A percentile compares a stretch with the other conserved stretches of the same genome.
These are phyloP conservation scores for Nasonia oneida DNA, from an alignment of 2,888 invertebrate species.

Conservation along the genomic window DNA sequence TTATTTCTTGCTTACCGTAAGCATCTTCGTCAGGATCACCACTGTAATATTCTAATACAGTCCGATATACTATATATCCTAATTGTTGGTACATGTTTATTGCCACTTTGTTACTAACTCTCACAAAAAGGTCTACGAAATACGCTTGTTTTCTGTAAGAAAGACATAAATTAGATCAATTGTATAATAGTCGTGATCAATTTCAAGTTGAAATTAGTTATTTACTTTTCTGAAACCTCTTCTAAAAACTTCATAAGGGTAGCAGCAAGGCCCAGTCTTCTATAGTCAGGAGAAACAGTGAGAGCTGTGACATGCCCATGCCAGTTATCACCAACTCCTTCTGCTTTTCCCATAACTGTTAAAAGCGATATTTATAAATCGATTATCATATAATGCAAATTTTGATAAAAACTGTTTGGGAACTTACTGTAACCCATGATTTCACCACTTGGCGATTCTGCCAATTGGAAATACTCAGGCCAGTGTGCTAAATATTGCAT, in stretches of 20 bases:
- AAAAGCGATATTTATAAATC: constrained; percentile 61
- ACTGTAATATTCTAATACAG: constrained; percentile 98
- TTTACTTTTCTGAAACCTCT: constrained; percentile 96
- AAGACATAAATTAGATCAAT: constrained; percentile 71
- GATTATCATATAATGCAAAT: neutral
- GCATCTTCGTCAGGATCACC: constrained; percentile 99
- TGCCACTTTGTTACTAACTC: constrained; percentile 98
- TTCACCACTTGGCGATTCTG: constrained; percentile 96
- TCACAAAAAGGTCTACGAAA: constrained; percentile 98
- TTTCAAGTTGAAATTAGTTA: constrained; percentile 61
- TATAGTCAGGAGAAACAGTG: constrained; percentile 96
- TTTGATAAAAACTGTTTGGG: constrained; percentile 21
- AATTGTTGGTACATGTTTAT: constrained; percentile 98
- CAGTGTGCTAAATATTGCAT: constrained; percentile 98
- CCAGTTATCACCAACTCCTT: constrained; percentile 97
- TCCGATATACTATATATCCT: constrained; percentile 97
- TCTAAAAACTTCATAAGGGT: constrained; percentile 96
- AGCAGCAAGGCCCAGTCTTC: constrained; percentile 95
- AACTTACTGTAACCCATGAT: constrained; percentile 99
- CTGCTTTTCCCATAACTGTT: constrained; percentile 99
- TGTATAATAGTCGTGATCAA: constrained; percentile 23
- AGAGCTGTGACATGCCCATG: constrained; percentile 99
- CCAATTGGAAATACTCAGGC: constrained; percentile 99
- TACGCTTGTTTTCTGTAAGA: constrained; percentile 93
- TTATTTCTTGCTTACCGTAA: constrained; percentile 86